Conservation (phyloP, 2,113 vertebrate genomes). For the Heloderma charlesbogerti region DNA sequence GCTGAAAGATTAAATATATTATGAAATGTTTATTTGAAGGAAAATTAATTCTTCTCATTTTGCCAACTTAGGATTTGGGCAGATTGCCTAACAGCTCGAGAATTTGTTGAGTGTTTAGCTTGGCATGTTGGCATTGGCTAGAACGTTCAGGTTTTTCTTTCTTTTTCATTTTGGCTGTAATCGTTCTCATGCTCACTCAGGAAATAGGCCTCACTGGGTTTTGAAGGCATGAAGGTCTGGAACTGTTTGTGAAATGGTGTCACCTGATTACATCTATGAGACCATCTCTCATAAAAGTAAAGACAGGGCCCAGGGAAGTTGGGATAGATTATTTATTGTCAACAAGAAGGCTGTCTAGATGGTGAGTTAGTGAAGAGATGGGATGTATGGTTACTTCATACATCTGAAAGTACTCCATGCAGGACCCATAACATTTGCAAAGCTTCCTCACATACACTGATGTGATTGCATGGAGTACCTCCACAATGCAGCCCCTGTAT, state of each 20-base stretch:
- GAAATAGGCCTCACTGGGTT: background rate
- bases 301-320: background rate
- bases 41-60: conserved; percentile 41
- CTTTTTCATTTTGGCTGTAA: background rate
- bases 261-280: background rate
- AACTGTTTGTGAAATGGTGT: background rate
- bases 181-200: conserved; percentile 7
- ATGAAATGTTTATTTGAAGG: conserved; percentile 61
- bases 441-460: background rate
- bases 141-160: background rate
- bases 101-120: conserved; percentile 58
- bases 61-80: conserved; percentile 46
- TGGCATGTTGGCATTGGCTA: conserved; percentile 25
- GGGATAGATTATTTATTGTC: background rate
- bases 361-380: background rate
- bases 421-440: background rate
- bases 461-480: background rate
- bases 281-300: background rate
- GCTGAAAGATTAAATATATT: conserved; percentile 58
- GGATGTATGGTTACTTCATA: background rate
- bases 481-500: background rate
- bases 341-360: background rate
- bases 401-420: background rate
- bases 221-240: background rate
- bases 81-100: conserved; percentile 49